Percentiles rank a stretch among this genome's conserved stretches.
These are phyloP conservation scores for Eurytoma adleriae DNA, from an alignment of 2,888 invertebrate genomes.

Conservation along the genomic window DNA sequence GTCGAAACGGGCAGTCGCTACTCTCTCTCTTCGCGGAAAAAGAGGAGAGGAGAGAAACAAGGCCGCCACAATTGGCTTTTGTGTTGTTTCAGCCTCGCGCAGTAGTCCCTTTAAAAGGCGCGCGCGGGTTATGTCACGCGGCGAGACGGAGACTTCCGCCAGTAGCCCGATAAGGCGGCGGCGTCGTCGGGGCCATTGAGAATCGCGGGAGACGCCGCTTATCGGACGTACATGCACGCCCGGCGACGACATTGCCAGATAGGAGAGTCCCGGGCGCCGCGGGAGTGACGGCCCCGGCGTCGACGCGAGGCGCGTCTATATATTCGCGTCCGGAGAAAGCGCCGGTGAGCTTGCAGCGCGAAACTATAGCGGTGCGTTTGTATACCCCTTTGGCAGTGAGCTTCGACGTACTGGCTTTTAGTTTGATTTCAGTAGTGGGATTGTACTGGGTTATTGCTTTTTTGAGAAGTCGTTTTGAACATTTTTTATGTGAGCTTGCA, in stretches of 20 bases:
- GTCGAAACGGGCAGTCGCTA: slow-evolving; percentile 40
- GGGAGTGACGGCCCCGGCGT: too few relatives aligned
- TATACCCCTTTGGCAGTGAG: too few relatives aligned
- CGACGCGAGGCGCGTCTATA: neutral
- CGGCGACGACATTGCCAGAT: neutral
- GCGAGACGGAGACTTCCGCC: slow-evolving; percentile 41
- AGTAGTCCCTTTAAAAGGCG: slow-evolving; percentile 33
- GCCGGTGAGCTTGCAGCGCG: neutral
- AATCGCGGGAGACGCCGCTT: slow-evolving; percentile 25
- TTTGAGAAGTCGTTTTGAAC: too few relatives aligned
- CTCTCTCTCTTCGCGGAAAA: neutral
- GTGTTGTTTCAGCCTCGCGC: slow-evolving; percentile 45
- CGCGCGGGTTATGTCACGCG: slow-evolving; percentile 39
- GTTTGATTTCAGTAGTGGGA: too few relatives aligned
- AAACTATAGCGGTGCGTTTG: neutral
- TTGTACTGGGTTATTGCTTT: too few relatives aligned
- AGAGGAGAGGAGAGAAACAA: slow-evolving; percentile 5
- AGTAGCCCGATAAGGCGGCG: slow-evolving; percentile 37
- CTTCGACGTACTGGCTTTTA: too few relatives aligned
- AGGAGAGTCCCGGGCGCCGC: too few relatives aligned
- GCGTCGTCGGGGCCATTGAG: slow-evolving; percentile 35
- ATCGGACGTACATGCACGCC: neutral
- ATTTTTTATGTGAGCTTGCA: too few relatives aligned
- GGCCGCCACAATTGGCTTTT: slow-evolving; percentile 42
- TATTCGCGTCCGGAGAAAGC: neutral